A percentile compares a stretch with the other conserved stretches of the same genome.
Conservation (phyloP, 2,113 vertebrate genomes). For the Hydrochoerus hydrochaeris region DNA sequence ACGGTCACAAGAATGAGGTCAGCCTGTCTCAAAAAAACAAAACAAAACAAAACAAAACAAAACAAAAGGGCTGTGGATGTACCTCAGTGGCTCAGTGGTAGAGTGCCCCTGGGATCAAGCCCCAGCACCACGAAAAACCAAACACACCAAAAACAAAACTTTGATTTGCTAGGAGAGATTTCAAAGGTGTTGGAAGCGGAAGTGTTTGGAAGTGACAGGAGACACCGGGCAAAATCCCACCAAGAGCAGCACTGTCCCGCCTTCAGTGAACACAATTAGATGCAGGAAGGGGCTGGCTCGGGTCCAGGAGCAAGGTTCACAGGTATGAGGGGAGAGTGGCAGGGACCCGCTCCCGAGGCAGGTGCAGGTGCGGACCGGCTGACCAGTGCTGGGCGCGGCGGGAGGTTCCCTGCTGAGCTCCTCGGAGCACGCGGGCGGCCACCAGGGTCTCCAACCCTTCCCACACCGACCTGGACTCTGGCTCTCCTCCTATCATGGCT, state of each 20-base stretch:
- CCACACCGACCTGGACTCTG: not conserved
- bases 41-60: not conserved
- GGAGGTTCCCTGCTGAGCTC: not conserved
- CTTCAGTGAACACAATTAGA: not conserved
- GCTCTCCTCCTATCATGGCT: not conserved
- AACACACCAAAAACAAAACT: not conserved
- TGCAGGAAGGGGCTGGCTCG: not conserved
- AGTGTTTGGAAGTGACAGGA: not conserved
- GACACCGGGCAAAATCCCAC: not conserved
- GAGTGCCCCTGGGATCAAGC: not conserved
- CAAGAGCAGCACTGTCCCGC: not conserved
- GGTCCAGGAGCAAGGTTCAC: not conserved
- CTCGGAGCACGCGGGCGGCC: too few relatives aligned
- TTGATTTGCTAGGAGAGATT: not conserved
- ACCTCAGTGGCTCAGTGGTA: not conserved
- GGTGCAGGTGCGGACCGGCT: not conserved
- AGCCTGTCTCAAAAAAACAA: not conserved
- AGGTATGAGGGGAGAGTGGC: not conserved
- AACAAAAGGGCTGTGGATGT: not conserved
- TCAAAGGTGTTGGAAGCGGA: not conserved
- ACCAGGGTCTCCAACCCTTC: not conserved
- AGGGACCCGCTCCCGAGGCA: not conserved
- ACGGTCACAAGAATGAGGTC: not conserved
- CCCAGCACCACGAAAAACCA: not conserved
- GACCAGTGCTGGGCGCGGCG: not conserved